Base-by-base conservation (phyloP, 2,888 invertebrate genomes). In the Athetis lepigone region DNA sequence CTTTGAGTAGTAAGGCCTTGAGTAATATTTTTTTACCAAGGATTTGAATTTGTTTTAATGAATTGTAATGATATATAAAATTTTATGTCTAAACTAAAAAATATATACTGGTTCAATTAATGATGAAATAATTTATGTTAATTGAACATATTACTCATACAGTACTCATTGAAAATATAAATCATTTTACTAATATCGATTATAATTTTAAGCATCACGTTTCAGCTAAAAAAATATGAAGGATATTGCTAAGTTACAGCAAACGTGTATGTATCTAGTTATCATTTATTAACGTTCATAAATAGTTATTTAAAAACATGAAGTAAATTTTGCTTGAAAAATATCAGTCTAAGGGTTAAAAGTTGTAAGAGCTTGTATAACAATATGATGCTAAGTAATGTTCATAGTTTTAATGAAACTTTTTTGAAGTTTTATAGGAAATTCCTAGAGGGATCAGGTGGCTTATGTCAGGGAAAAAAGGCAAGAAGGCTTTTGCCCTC, bases 81-180 rank as follows among this genome's bases (percentile, higher is more conserved):
- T 27, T 1, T 6, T 18, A 23, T 13, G 27, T 23, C 23, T 19
- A n/a, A 23, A 39, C 13, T 0, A 18, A 33, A 56, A 45, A 39
- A 37, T 27, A 33, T 25, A 3, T 46, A 33, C 40, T 23, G 27
- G 27, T 58, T 16, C 7, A 40, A 36, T 47, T 42, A 27, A 45
- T n/a, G 8, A 27, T 57, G 4, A 11, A 33, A 46, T 40, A 18
- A 56, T 1, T 39, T 57, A 42, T 46, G 19, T 40, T 29, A 45
- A 67, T 46, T 39, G 11, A 19, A 37, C 33, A 27, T 51, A 7
- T 25, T 27, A n/a, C n/a, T n/a, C n/a, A n/a, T n/a, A n/a, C n/a
- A n/a, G n/a, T n/a, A n/a, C n/a, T n/a, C 67, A 33, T 57, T 68
- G 0, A 40, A 40, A 21, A 27, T 8, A 27, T 8, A 40, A 68